These are phyloP conservation scores for pig (Sus scrofa) DNA, from an alignment of 2,113 vertebrate genomes.

Conservation along the genomic window T2T-Sscrofa CM000812.6:167630501-167631000, in stretches of 20 bases:
- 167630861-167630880: neutral
- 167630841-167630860: neutral
- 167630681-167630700: neutral
- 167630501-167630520: neutral
- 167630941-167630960: neutral
- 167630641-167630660: neutral
- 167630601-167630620: neutral
- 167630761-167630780: neutral
- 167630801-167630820: neutral
- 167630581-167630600: neutral
- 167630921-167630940: neutral
- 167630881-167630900: neutral
- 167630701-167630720: neutral
- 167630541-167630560: neutral
- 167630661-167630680: neutral
- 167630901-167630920: neutral
- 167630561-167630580: neutral
- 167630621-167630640: neutral
- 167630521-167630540: neutral
- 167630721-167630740: neutral
- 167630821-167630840: neutral
- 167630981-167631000: neutral
- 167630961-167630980: neutral
- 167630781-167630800: neutral
- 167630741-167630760: neutral